These are phyloP conservation scores for Trichechus manatus DNA, from an alignment of 2,113 vertebrate genomes.

Conservation along the genomic window DNA sequence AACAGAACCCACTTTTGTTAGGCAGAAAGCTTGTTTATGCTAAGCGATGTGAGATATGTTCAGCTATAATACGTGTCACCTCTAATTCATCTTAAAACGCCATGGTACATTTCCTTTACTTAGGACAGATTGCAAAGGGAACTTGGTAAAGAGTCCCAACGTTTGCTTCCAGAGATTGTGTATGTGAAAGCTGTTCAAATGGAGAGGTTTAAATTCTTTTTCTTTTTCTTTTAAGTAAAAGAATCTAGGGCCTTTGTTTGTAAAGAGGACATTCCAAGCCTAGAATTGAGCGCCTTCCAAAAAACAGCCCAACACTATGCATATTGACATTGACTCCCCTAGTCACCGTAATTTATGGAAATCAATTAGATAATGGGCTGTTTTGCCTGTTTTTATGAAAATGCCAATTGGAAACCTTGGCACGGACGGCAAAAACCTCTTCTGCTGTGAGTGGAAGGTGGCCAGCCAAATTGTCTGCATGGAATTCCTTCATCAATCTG, in stretches of 20 bases:
- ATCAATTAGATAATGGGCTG: conserved; percentile 79
- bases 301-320: not conserved
- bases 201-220: not conserved
- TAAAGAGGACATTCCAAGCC: not conserved
- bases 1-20: conserved; percentile 56
- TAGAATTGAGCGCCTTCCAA: conserved; percentile 55
- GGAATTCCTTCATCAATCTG: conserved; percentile 70
- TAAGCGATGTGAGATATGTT: conserved; percentile 57
- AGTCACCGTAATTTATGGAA: conserved; percentile 70
- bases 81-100: conserved; percentile 58
- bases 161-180: conserved; percentile 54
- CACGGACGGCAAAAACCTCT: conserved; percentile 44
- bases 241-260: not conserved
- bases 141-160: not conserved
- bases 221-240: not conserved
- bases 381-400: conserved; percentile 77
- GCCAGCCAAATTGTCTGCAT: conserved; percentile 55
- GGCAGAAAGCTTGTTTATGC: conserved; percentile 48
- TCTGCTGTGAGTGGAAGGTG: conserved; percentile 39
- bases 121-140: conserved; percentile 24
- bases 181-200: conserved; percentile 40
- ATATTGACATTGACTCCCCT: conserved; percentile 19
- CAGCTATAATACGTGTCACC: conserved; percentile 20
- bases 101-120: conserved; percentile 46
- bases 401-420: conserved; percentile 75